A percentile compares a stretch with the other conserved stretches of the same genome.
Conservation (phyloP, 2,113 vertebrate species). For the Castor canadensis region DNA sequence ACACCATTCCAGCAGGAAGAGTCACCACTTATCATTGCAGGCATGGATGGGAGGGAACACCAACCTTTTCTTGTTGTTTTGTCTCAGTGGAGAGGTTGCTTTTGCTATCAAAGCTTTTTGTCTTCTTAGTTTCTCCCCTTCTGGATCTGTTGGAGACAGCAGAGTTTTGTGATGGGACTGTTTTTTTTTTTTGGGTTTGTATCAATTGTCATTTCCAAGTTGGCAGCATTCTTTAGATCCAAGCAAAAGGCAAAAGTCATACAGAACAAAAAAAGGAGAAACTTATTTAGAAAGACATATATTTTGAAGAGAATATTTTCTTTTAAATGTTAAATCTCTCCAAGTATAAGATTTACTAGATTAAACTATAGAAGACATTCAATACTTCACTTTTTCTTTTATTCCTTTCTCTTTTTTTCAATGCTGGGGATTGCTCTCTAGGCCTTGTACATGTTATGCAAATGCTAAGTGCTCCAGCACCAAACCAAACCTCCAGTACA, state of each 20-base stretch:
- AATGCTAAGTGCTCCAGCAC: too few species aligned
- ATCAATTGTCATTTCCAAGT: neutral
- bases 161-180: neutral
- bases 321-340: neutral
- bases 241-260: neutral
- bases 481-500: neutral
- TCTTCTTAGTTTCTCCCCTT: neutral
- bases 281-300: neutral
- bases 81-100: neutral
- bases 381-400: neutral
- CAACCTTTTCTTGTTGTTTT: neutral
- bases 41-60: fast-evolving
- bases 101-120: neutral
- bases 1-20: neutral
- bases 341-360: neutral
- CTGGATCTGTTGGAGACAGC: neutral
- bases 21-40: neutral
- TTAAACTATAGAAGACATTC: neutral
- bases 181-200: neutral
- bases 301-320: neutral
- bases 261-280: neutral
- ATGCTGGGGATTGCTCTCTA: too few species aligned
- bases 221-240: neutral
- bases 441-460: neutral
- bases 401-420: too few species aligned